Evolutionary conservation across 2,113 vertebrate species (phyloP).

Genomic region (Aspidoscelis tigris): DNA sequence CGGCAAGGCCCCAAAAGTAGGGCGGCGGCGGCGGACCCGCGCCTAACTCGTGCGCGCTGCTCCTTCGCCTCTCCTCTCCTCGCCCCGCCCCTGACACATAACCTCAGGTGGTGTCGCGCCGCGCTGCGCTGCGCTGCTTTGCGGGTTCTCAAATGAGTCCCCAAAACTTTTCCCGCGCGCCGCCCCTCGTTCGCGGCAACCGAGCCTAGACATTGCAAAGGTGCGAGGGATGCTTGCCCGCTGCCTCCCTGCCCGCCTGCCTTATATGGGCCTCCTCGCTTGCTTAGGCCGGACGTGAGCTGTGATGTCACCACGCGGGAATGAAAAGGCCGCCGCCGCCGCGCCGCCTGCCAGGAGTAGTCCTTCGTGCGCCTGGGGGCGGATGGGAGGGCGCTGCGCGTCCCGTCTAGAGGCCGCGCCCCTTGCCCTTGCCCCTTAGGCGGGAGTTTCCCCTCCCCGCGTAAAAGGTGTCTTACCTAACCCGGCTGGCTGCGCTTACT

Average conservation of each 20-base stretch:
- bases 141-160: too few relatives aligned
- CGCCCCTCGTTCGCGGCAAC: conserved; percentile 20
- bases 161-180: not conserved
- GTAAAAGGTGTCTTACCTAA: too few relatives aligned
- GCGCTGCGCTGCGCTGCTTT: too few relatives aligned
- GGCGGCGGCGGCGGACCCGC: not conserved
- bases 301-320: fast-evolving
- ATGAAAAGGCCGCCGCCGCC: not conserved
- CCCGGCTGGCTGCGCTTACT: too few relatives aligned
- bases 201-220: not conserved
- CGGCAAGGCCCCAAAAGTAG: not conserved
- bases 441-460: too few relatives aligned
- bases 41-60: not conserved
- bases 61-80: not conserved
- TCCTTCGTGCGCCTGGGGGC: not conserved
- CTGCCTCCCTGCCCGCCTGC: conserved; percentile 59
- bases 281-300: fast-evolving
- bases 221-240: conserved; percentile 36
- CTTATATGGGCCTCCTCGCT: conserved; percentile 77
- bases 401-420: not conserved
- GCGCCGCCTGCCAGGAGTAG: not conserved
- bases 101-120: too few relatives aligned
- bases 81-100: not conserved
- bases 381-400: not conserved
- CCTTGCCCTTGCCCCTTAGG: too few relatives aligned